Conservation (phyloP, 2,797 vertebrate genomes). For the Botia kubotai region DNA sequence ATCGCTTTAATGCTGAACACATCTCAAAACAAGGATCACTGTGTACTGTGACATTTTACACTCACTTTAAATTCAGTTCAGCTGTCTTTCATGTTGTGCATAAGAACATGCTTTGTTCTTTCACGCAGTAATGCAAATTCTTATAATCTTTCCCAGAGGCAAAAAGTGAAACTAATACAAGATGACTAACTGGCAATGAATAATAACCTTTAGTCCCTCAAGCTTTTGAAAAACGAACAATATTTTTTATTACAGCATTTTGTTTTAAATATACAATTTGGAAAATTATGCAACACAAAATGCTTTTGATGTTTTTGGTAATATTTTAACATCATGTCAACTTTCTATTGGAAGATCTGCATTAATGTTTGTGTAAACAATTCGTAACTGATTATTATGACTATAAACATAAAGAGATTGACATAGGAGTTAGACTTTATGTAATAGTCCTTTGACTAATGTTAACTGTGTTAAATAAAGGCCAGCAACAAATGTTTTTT, state of each 20-base stretch:
- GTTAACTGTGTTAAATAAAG: no score
- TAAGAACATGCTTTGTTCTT: conserved; percentile 8
- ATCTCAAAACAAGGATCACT: background rate
- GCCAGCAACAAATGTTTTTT: no score
- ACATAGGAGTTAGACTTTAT: no score
- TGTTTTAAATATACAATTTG: conserved; percentile 12
- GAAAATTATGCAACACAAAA: background rate
- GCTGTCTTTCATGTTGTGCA: background rate
- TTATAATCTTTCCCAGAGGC: conserved; percentile 32
- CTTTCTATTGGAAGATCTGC: background rate
- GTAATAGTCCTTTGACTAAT: no score
- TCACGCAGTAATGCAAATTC: conserved; percentile 12
- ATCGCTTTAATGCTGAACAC: background rate
- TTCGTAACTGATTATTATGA: no score
- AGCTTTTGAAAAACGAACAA: background rate
- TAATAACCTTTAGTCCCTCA: conserved; percentile 26
- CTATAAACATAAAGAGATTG: no score
- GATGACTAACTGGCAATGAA: conserved; percentile 27
- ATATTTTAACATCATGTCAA: background rate
- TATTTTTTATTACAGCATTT: background rate
- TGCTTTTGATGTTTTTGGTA: background rate
- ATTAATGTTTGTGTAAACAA: background rate
- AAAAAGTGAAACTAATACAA: conserved; percentile 22
- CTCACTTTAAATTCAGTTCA: background rate
- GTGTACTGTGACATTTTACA: background rate